Percentiles rank a stretch among this genome's conserved stretches.
Conservation (phyloP, 2,888 invertebrate genomes). For the Phyto melanocephala region DNA sequence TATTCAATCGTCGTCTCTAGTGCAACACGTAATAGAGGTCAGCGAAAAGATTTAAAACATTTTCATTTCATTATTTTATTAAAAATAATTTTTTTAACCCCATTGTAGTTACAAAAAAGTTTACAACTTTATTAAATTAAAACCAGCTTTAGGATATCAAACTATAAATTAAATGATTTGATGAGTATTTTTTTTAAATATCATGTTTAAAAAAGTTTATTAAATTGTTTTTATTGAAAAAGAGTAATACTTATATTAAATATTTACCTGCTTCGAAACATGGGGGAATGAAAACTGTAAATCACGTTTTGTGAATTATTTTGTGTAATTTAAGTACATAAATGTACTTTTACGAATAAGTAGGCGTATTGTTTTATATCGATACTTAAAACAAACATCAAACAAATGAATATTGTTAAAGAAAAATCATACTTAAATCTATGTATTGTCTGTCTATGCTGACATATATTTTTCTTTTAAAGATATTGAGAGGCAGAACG, state of each 20-base stretch:
- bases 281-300: constrained; percentile 10
- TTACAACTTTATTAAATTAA: constrained; percentile 38
- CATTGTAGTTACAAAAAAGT: neutral
- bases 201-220: too few relatives aligned
- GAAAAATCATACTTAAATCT: constrained; percentile 39
- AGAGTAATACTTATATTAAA: neutral
- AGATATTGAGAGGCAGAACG: constrained; percentile 33
- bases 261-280: neutral
- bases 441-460: constrained; percentile 17
- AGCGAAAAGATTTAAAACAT: neutral
- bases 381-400: constrained; percentile 53
- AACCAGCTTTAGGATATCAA: too few relatives aligned
- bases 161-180: too few relatives aligned
- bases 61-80: constrained; percentile 26
- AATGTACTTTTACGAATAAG: constrained; percentile 26
- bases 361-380: constrained; percentile 58
- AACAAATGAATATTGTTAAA: constrained; percentile 36
- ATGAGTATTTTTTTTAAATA: too few relatives aligned
- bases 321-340: constrained; percentile 56
- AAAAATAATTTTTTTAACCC: constrained; percentile 28
- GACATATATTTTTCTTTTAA: constrained; percentile 49
- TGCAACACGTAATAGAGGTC: constrained; percentile 33
- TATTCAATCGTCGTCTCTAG: neutral
- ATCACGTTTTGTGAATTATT: constrained; percentile 63
- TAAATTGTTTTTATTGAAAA: too few relatives aligned